These are phyloP conservation scores for Numenius phaeopus DNA, from an alignment of 2,797 vertebrate species.

Conservation along the genomic window DNA sequence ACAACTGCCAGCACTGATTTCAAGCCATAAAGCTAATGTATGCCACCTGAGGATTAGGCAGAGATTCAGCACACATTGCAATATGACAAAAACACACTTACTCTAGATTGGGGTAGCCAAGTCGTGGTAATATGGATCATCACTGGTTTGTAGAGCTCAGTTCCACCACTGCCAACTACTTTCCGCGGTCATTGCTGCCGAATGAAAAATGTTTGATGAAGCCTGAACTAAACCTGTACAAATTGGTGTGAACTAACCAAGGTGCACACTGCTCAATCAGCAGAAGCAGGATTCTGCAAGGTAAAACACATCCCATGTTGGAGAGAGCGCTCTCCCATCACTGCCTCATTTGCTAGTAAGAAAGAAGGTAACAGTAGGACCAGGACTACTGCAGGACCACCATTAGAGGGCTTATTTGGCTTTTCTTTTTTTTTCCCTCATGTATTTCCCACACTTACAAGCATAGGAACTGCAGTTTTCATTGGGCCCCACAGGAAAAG, in stretches of 20 bases:
- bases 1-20: neutral
- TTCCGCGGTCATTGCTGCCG: neutral
- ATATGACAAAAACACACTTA: neutral
- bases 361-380: neutral
- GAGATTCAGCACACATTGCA: neutral
- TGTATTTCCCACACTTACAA: neutral
- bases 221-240: neutral
- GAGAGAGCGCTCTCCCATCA: neutral
- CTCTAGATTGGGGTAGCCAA: neutral
- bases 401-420: neutral
- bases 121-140: neutral
- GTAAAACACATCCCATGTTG: neutral
- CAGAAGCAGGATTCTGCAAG: neutral
- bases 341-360: neutral
- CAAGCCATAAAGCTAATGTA: neutral
- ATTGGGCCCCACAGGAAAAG: neutral
- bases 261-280: neutral
- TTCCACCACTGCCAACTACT: neutral
- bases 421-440: neutral
- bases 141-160: neutral
- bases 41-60: neutral
- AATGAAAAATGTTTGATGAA: neutral
- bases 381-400: neutral
- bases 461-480: neutral
- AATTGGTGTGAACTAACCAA: no score